phyloP scores from a whole-genome alignment of 2,113 vertebrate species.

The Tricholaema leucomelas region DNA sequence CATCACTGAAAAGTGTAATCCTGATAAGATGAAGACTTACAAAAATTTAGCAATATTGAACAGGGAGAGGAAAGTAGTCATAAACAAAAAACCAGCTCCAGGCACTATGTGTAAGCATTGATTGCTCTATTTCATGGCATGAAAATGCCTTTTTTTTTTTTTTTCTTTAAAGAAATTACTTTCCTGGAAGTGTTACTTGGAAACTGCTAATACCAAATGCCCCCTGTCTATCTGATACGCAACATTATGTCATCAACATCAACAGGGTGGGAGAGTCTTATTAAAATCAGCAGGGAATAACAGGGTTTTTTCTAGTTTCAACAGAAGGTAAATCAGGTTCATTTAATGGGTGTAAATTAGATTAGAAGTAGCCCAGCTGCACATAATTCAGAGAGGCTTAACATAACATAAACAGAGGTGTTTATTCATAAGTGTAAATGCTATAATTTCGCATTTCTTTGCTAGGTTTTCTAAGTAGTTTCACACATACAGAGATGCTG shows the following conservation, averaged over 20 bases:
- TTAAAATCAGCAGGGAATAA: constrained; percentile 31
- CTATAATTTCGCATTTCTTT: not conserved
- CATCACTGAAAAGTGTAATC: not conserved
- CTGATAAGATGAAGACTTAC: not conserved
- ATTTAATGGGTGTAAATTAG: constrained; percentile 13
- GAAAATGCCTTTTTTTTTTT: not conserved
- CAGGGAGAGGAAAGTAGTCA: not conserved
- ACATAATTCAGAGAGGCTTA: not conserved
- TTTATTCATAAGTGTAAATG: not conserved
- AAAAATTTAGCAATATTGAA: constrained; percentile 11
- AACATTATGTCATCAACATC: not conserved
- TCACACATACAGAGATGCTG: not conserved
- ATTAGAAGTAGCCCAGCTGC: not conserved
- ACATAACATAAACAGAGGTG: not conserved
- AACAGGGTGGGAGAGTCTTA: not conserved
- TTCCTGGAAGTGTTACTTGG: not conserved
- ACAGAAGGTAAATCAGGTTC: not conserved
- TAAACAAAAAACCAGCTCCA: not conserved
- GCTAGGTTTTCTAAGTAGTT: not conserved
- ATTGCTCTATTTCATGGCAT: not conserved
- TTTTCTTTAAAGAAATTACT: not conserved
- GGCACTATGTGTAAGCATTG: not conserved
- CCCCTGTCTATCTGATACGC: not conserved
- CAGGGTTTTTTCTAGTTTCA: not conserved
- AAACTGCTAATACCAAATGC: not conserved